A percentile compares a stretch with the other conserved stretches of the same genome.
Evolutionary conservation across 2,888 invertebrate species (phyloP).

Genomic region (Leptura quadrifasciata): DNA sequence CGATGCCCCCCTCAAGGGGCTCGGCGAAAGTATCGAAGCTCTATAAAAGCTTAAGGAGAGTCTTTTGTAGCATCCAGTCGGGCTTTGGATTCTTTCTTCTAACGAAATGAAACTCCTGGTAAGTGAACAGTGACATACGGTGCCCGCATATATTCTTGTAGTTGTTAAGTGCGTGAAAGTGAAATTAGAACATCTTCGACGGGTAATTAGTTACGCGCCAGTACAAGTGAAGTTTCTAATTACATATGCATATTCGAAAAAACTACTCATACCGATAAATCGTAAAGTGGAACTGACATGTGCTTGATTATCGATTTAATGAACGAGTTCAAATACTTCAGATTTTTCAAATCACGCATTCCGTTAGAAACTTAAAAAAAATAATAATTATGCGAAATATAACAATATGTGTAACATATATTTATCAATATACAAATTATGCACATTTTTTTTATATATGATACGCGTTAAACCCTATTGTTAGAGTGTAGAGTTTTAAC

Average conservation of each 20-base stretch:
- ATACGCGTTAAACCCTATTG: too few species aligned
- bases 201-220: slow-evolving; percentile 48
- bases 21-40: slow-evolving; percentile 68
- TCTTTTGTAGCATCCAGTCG: slow-evolving; percentile 64
- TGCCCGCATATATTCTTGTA: slow-evolving; percentile 49
- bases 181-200: slow-evolving; percentile 56
- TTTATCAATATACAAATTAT: too few species aligned
- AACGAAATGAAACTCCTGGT: slow-evolving; percentile 72
- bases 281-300: slow-evolving; percentile 11
- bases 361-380: too few species aligned
- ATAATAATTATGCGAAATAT: too few species aligned
- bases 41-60: slow-evolving; percentile 65
- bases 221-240: slow-evolving; percentile 53
- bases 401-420: too few species aligned
- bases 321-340: not conserved
- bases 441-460: too few species aligned
- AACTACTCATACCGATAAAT: slow-evolving; percentile 22
- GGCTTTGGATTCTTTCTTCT: slow-evolving; percentile 55
- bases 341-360: not conserved
- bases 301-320: not conserved
- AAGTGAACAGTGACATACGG: slow-evolving; percentile 62
- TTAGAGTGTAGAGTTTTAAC: too few species aligned
- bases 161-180: slow-evolving; percentile 53
- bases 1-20: slow-evolving; percentile 58
- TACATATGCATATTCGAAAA: slow-evolving; percentile 3